phyloP scores from a whole-genome alignment of 2,113 vertebrate species.

The Trogon melanurus region DNA sequence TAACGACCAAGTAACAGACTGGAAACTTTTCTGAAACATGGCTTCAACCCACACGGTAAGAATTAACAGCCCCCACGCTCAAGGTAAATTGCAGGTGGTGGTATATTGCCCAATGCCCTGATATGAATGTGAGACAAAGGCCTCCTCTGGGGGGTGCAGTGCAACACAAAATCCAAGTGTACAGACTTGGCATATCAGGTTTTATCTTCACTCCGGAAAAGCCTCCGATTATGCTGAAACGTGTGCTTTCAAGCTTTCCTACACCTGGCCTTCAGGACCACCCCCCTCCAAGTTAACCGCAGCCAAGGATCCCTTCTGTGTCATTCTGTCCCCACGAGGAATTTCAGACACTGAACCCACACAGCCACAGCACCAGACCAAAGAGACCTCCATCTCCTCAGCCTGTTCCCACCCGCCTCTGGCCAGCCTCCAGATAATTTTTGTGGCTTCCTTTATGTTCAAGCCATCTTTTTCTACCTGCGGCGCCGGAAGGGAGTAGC shows the following conservation, averaged over 20 bases:
- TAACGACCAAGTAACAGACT: not conserved
- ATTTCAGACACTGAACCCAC: not conserved
- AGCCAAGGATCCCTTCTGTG: not conserved
- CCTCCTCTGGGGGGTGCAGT: not conserved
- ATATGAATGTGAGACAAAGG: not conserved
- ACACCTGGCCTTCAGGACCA: not conserved
- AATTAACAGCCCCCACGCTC: not conserved
- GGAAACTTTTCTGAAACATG: not conserved
- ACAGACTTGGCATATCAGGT: not conserved
- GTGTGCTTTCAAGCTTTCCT: conserved; percentile 2
- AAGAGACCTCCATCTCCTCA: not conserved
- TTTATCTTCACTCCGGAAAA: conserved; percentile 9
- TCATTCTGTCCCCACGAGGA: not conserved
- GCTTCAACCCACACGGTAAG: not conserved
- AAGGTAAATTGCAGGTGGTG: not conserved
- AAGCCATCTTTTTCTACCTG: not conserved
- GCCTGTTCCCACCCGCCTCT: not conserved
- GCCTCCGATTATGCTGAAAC: conserved; percentile 24
- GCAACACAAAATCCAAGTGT: not conserved
- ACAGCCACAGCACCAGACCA: not conserved
- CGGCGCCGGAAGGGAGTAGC: not conserved
- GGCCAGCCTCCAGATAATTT: not conserved
- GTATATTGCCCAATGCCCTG: not conserved
- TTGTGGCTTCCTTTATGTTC: not conserved
- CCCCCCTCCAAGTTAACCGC: not conserved